Base-by-base conservation (phyloP, 2,113 vertebrate genomes). In the Dipodomys spectabilis region DNA sequence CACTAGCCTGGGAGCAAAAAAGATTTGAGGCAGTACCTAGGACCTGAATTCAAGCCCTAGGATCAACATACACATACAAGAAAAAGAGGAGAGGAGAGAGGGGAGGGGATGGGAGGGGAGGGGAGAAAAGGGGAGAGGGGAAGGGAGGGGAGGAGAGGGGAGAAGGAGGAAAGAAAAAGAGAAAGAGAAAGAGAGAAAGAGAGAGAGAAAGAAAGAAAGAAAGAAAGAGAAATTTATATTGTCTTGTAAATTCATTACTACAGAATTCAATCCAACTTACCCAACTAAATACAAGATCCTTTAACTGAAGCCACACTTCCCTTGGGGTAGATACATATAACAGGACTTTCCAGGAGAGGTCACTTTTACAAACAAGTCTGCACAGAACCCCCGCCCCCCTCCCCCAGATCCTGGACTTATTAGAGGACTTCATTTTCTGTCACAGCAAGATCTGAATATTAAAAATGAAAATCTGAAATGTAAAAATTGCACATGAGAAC, bases 341-440 rank as follows among this genome's bases (percentile, higher is more conserved):
- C 65, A 68, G 16, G 80, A 82, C 93, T 87, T 94, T 95, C 96
- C 84, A 90, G 68, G 90, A 81, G 92, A 81, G 87, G 86, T 69
- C 81, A 90, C 89, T 95, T 90, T 65, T 71, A 94, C 45, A 93
- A 62, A 53, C 90, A 95, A 7, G 60, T 44, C 75, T 91, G 30
- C 35, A 82, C 4, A 57, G 64, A 32, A 80, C 62, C 39, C 39
- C 39, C 39, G 3, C 35, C 35, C 3, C 35, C 35, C 3, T 4
- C 3, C 35, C 35, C 49, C 83, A 20, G 79, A 94, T 87, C 74
- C 93, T 60, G 81, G 72, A 75, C 86, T 96, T 87, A 96, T 91
- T 85, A 93, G 78, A 96, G 25, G 91, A 45, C 86, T 96, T 95
- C 2, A 77, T 84, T 97, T 97, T 92, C 82, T 12, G 13, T 79